Evolutionary conservation across 2,113 vertebrate species (phyloP).

Genomic region (Macrotus californicus): DNA sequence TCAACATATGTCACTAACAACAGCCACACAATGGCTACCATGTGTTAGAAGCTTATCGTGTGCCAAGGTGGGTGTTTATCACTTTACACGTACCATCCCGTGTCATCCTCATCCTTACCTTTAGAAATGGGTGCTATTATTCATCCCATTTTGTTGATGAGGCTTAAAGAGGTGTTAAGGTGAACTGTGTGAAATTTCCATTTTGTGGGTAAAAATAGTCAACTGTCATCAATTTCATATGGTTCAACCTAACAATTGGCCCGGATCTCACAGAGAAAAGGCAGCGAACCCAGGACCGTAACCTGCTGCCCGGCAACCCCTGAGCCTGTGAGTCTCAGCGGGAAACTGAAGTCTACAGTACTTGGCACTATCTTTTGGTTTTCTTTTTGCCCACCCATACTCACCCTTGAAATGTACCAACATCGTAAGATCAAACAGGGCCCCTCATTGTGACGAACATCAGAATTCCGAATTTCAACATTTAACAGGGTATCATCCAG

Average conservation of each 20-base stretch:
- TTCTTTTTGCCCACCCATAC: neutral
- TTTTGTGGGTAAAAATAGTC: neutral
- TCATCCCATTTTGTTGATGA: neutral
- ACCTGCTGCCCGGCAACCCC: too few species aligned
- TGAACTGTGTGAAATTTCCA: neutral
- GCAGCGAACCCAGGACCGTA: neutral
- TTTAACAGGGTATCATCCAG: neutral
- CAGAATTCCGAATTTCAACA: constrained; percentile 10
- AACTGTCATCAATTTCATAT: neutral
- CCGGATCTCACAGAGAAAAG: neutral
- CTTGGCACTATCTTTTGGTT: neutral
- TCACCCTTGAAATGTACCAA: neutral
- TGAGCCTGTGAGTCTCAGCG: neutral
- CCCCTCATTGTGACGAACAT: neutral
- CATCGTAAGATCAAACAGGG: neutral
- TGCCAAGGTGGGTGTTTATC: neutral
- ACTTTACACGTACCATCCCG: fast-evolving
- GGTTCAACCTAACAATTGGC: neutral
- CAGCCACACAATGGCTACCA: fast-evolving
- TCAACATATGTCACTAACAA: neutral
- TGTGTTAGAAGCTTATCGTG: fast-evolving
- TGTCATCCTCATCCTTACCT: neutral
- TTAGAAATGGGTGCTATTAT: neutral
- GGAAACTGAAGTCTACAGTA: neutral
- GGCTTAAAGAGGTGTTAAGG: neutral